Conservation (phyloP, 2,113 vertebrate genomes). For the Actenoides lindsayi region DNA sequence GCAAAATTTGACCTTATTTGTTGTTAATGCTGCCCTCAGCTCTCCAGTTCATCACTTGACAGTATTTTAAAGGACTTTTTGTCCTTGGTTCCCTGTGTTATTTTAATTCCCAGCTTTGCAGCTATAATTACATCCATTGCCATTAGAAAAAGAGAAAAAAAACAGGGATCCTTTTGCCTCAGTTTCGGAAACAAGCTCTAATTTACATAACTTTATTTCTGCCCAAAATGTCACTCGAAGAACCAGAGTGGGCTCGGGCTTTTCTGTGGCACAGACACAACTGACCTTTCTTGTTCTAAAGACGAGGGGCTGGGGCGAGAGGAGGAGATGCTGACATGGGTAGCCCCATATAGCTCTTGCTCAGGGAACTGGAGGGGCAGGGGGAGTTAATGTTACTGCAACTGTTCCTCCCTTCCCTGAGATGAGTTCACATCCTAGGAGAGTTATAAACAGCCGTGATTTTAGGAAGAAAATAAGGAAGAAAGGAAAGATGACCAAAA, state of each 20-base stretch:
- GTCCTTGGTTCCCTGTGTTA: background rate
- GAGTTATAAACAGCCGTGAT: background rate
- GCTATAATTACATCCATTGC: background rate
- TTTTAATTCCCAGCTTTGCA: background rate
- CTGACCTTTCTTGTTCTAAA: background rate
- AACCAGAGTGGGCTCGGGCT: background rate
- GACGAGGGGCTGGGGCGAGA: background rate
- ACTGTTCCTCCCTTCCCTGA: background rate
- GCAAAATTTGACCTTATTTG: background rate
- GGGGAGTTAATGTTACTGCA: background rate
- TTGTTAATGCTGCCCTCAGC: background rate
- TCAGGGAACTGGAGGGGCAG: background rate
- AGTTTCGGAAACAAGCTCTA: background rate
- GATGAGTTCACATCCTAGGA: fast-evolving
- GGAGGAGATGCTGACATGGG: background rate
- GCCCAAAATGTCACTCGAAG: background rate
- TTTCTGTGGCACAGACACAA: background rate
- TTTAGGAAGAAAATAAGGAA: background rate
- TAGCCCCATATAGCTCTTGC: fast-evolving
- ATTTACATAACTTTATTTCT: background rate
- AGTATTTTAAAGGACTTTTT: background rate
- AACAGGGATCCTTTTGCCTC: background rate
- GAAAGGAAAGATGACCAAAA: too few relatives aligned
- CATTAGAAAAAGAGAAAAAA: background rate
- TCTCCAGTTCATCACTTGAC: background rate